Evolutionary conservation across 2,888 invertebrate genomes (phyloP).

Genomic region (Rhagonycha fulva): DNA sequence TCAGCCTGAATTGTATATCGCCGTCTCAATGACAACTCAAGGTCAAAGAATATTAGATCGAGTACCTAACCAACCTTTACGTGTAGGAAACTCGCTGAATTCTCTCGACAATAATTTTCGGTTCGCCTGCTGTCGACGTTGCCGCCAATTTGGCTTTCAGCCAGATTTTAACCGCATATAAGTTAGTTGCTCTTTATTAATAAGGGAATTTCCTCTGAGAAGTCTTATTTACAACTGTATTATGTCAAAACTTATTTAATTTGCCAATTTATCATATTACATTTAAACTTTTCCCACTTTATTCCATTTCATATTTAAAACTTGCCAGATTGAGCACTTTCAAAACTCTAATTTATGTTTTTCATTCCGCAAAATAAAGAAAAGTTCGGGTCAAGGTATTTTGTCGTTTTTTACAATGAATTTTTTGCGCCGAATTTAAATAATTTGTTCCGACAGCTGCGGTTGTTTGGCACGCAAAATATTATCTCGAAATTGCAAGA

Average conservation of each 20-base stretch:
- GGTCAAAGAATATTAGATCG: slow-evolving; percentile 20
- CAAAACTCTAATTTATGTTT: not conserved
- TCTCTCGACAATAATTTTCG: not conserved
- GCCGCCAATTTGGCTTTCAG: slow-evolving; percentile 31
- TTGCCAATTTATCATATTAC: not conserved
- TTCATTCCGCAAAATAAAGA: not conserved
- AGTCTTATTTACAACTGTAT: slow-evolving; percentile 11
- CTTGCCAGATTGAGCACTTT: not conserved
- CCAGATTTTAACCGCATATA: slow-evolving; percentile 28
- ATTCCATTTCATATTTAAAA: not conserved
- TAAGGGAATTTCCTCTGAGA: slow-evolving; percentile 41
- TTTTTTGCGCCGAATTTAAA: not conserved
- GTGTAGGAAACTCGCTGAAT: slow-evolving; percentile 9
- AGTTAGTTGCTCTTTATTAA: slow-evolving; percentile 6
- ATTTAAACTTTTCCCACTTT: not conserved
- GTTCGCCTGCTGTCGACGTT: slow-evolving; percentile 8
- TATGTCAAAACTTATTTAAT: slow-evolving; percentile 3
- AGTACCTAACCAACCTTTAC: slow-evolving; percentile 10
- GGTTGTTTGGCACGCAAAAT: not conserved
- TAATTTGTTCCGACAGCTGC: not conserved
- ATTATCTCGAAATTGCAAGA: not conserved
- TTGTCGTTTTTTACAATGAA: not conserved
- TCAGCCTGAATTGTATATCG: slow-evolving; percentile 1
- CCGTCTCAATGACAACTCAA: slow-evolving; percentile 25
- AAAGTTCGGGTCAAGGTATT: not conserved